Conservation (phyloP, 2,888 invertebrate genomes). For the Acrobasis repandana region DNA sequence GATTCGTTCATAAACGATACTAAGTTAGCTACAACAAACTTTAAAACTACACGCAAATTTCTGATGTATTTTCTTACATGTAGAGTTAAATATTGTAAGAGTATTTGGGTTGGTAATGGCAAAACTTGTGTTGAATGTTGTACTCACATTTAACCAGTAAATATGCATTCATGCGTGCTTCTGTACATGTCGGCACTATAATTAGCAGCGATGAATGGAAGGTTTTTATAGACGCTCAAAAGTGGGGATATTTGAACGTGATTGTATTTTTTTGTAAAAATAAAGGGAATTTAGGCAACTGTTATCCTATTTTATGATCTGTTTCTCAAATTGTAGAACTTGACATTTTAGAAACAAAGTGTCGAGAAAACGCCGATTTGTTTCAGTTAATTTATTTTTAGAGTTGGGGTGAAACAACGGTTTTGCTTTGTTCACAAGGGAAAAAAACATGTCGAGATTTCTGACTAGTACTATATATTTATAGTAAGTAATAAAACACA, state of each 20-base stretch:
- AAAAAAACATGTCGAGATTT: no score
- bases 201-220: constrained; percentile 72
- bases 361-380: no score
- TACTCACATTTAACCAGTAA: constrained; percentile 57
- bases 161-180: constrained; percentile 74
- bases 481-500: no score
- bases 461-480: no score
- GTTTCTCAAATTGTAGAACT: no score
- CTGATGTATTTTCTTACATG: constrained; percentile 17
- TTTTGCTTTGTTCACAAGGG: no score
- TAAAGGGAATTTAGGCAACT: neutral
- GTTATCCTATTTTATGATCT: neutral
- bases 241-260: constrained; percentile 33
- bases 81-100: constrained; percentile 25
- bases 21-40: constrained; percentile 26
- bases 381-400: no score
- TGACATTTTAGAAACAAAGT: no score
- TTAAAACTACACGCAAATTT: constrained; percentile 23
- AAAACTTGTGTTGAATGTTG: constrained; percentile 29
- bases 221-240: constrained; percentile 49
- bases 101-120: constrained; percentile 21
- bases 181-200: constrained; percentile 69
- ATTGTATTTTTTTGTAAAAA: neutral
- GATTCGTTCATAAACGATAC: constrained; percentile 59
- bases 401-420: no score